Evolutionary conservation across 2,888 invertebrate genomes (phyloP).

Genomic region (Pachycephus smyrnensis): DNA sequence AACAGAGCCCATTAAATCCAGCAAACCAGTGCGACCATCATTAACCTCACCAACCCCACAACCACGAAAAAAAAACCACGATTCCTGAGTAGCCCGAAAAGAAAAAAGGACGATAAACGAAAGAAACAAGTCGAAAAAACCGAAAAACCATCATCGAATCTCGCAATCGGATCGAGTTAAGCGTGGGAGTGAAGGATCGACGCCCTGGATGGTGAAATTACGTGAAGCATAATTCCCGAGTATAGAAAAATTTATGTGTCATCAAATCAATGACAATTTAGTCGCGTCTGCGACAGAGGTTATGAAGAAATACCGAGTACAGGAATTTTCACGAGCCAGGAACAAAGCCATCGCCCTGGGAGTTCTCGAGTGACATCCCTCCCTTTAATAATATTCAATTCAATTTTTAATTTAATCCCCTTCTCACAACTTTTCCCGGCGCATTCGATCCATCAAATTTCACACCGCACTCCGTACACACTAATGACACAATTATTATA

Average conservation of each 20-base stretch:
- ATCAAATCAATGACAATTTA: background rate
- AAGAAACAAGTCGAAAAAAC: background rate
- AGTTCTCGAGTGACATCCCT: slow-evolving; percentile 4
- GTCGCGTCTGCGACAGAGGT: background rate
- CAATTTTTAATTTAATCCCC: background rate
- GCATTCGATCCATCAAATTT: background rate
- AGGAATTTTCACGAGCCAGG: background rate
- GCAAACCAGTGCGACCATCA: background rate
- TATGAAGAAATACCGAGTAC: background rate
- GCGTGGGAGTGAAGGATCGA: background rate
- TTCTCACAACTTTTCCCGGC: slow-evolving; percentile 23
- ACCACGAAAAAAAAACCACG: background rate
- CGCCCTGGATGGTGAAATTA: background rate
- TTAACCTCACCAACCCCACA: background rate
- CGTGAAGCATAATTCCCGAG: background rate
- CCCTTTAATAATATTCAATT: background rate
- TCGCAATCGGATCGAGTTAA: background rate
- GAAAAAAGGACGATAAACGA: background rate
- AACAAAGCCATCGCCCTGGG: background rate
- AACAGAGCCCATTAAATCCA: background rate
- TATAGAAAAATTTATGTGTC: background rate
- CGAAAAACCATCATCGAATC: background rate
- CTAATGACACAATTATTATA: slow-evolving; percentile 63
- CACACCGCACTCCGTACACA: background rate
- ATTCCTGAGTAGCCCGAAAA: background rate